Evolutionary conservation across 1,140 invertebrate genomes (phyloP).

Genomic region (Drosophila paulistorum): DNA sequence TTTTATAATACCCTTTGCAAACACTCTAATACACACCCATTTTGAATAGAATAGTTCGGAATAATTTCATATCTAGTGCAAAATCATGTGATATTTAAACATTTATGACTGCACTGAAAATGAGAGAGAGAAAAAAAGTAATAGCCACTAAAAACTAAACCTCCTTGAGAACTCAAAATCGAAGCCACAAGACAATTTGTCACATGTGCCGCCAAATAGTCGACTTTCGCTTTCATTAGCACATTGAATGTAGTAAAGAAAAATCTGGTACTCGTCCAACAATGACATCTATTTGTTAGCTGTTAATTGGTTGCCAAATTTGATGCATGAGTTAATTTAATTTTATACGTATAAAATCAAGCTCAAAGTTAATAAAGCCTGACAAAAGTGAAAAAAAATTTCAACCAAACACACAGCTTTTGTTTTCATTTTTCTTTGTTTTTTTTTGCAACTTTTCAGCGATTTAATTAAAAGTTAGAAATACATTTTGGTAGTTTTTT

Average conservation of each 20-base stretch:
- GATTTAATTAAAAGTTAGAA: constrained; percentile 58
- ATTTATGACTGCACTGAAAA: constrained; percentile 15
- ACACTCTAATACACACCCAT: no score
- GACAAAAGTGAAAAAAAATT: constrained; percentile 31
- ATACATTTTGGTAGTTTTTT: constrained; percentile 25
- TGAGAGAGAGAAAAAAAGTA: background rate
- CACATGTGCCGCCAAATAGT: constrained; percentile 32
- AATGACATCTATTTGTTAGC: constrained; percentile 74
- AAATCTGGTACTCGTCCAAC: constrained; percentile 22
- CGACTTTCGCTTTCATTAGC: constrained; percentile 52
- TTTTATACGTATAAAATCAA: constrained; percentile 38
- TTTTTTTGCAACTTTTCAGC: constrained; percentile 47
- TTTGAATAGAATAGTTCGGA: no score
- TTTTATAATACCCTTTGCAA: no score
- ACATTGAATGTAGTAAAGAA: constrained; percentile 37
- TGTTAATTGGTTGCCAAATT: constrained; percentile 72
- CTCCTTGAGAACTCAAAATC: constrained; percentile 16
- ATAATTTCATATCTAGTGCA: background rate
- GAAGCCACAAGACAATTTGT: constrained; percentile 43
- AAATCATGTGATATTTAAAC: constrained; percentile 14
- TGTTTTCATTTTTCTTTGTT: background rate
- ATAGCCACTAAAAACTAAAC: background rate
- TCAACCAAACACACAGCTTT: background rate
- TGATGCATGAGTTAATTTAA: constrained; percentile 71
- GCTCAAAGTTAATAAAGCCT: constrained; percentile 45